Conservation (phyloP, 1,140 invertebrate genomes). For the Pachypsylla venusta region DNA sequence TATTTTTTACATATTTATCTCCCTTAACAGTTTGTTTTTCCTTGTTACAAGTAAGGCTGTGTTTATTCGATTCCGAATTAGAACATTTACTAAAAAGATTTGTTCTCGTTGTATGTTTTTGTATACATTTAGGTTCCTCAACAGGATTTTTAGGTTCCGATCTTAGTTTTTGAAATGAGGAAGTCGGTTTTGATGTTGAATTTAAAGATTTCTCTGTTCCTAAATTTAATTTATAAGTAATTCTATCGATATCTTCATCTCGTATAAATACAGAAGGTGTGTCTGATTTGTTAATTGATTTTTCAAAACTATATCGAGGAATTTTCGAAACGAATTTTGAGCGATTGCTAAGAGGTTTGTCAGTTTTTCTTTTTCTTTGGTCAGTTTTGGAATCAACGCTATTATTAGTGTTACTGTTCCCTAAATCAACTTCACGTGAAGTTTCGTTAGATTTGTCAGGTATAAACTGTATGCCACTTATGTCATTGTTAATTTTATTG, state of each 20-base stretch:
- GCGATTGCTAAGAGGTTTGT: too few relatives aligned
- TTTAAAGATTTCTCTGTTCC: background rate
- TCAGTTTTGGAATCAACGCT: background rate
- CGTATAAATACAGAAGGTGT: background rate
- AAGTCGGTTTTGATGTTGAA: background rate
- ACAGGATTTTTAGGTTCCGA: background rate
- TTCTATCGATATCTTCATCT: conserved; percentile 7
- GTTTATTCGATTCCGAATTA: too few relatives aligned
- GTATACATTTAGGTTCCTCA: too few relatives aligned
- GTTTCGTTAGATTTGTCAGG: background rate
- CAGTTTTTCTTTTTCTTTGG: background rate
- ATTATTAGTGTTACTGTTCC: background rate
- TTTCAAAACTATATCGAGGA: background rate
- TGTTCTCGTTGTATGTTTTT: too few relatives aligned
- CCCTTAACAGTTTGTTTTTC: too few relatives aligned
- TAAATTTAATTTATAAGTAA: conserved; percentile 1
- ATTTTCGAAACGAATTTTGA: background rate
- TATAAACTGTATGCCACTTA: background rate
- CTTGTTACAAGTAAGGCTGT: too few relatives aligned
- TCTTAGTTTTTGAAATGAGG: background rate
- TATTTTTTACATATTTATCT: too few relatives aligned
- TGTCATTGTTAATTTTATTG: background rate
- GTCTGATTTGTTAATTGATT: background rate
- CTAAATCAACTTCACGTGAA: background rate
- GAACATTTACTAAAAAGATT: too few relatives aligned